These are phyloP conservation scores for Ophioderma brevispina DNA, from an alignment of 35 echinoderm and acorn worm genomes.

Conservation along the genomic window DNA sequence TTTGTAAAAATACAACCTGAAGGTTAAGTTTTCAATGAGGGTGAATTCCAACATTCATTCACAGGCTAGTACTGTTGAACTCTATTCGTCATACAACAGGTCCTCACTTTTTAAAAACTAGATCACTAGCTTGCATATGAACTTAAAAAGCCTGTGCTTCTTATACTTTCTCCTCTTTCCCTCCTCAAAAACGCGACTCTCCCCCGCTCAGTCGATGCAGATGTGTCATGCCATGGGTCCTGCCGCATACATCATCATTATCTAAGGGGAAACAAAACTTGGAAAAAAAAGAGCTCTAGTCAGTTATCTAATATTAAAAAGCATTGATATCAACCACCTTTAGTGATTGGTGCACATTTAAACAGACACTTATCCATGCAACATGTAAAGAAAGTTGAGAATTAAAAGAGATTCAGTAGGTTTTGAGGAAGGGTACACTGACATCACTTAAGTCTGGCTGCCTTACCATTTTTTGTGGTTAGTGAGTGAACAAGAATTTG, in stretches of 20 bases:
- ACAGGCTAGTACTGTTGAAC: no score
- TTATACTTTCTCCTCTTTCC: background rate
- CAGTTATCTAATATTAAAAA: constrained; percentile 2
- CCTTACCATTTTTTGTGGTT: no score
- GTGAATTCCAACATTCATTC: no score
- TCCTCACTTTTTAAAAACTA: background rate
- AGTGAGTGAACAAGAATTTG: no score
- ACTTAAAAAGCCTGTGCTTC: background rate
- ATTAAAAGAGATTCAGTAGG: no score
- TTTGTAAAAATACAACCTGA: no score
- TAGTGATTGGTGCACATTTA: background rate
- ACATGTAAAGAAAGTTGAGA: background rate
- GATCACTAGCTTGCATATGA: background rate
- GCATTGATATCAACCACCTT: background rate
- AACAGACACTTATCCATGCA: background rate
- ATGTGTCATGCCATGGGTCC: constrained; percentile 90
- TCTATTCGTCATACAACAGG: no score
- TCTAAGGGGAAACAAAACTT: background rate
- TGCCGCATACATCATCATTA: constrained; percentile 62
- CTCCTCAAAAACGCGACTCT: constrained; percentile 28
- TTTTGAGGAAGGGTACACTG: no score
- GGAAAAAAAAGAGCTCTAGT: background rate
- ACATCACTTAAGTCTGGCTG: no score
- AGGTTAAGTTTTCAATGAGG: no score
- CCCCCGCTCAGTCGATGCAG: constrained; percentile 61